Evolutionary conservation across 2,113 vertebrate species (phyloP), one percentile per base, ranked within the genome.

Genomic region (Scomber colias): DNA sequence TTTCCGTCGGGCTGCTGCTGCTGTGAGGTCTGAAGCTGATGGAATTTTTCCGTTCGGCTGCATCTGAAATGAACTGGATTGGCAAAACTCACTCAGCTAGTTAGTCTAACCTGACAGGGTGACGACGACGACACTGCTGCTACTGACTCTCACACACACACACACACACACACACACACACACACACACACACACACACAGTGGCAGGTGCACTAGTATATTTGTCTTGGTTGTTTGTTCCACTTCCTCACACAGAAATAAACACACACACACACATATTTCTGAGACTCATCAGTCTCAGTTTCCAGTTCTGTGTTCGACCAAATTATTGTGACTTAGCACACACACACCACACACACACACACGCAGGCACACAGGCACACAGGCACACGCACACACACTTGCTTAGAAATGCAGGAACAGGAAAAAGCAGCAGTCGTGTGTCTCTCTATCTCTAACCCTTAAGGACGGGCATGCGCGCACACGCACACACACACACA

Each of bases 41-140:
- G 82, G 80, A 77, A 69, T 83, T 71, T 71, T 87, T 82, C 72
- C 64, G 17, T 12, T 21, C 65, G 63, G 71, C 13, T 44, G 16
- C 54, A 30, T 66, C 48, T 53, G 74, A 70, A 55, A 44, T 31
- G 63, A 73, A 85, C 77, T 50, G 70, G 85, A 85, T 68, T 55
- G 84, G 59, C 67, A 51, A 40, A 77, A 50, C 35, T 84, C 30
- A 4, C 46, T 71, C 60, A 13, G 71, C 55, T 27, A 31, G 17
- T 51, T 44, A 11, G 19, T 0, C 21, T 51, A 27, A 63, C n/a
- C 51, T 48, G 70, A 77, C 57, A 8, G 40, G 55, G 14, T 15
- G 13, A 53, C 3, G 5, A 16, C 48, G 53, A 24, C 40, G 51
- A 54, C 24, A 3, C 24, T 27, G 24, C 24, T 27, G 24, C 24